Base-by-base conservation (phyloP, 2,888 invertebrate genomes). In the Incurvaria masculella region DNA sequence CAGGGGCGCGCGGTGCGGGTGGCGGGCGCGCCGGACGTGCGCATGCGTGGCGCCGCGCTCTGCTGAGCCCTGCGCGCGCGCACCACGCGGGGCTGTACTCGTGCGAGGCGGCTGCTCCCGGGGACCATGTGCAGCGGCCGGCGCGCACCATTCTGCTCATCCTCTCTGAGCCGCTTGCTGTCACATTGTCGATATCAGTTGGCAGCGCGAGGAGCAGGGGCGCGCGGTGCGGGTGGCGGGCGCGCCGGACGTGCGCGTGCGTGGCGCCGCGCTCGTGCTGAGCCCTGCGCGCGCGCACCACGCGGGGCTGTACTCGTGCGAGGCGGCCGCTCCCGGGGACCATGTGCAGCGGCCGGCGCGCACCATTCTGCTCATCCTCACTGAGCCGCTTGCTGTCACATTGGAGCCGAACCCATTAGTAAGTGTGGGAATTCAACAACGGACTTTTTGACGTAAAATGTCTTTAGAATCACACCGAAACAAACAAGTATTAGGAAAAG, bases 61-160 rank as follows among this genome's bases (percentile, higher is more conserved):
- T 83, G 48, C 64, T 86, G 68, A 73, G 81, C 62, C 71, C 84
- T 19, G 88, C 93, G 8, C 83, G 87, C 42, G 80, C 89, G 46
- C 86, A 88, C 54, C 93, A 94, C 68, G 86, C 87, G 55, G 94
- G 94, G 45, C 84, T 93, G 72, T 94, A 94, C 68, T 94, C 94
- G 66, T 94, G 94, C 66, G 83, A 46, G 17, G 8, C 8, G 16
- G 41, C 82, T 51, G 84, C 87, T 55, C 81, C 84, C 44, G 78
- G 85, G 39, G 33, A 33, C 11, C 33, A 33, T n/a, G 33, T n/a
- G 33, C 33, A 33, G 33, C 86, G 86, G 17, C 82, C 85, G 44
- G 83, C 86, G 51, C 75, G 84, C 49, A 78, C 86, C 38, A 80
- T 86, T 52, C 79, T 82, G 52, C 69, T 90, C 21, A 80, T 81